Evolutionary conservation across 2,797 vertebrate genomes (phyloP), one percentile per base, ranked within the genome.

Genomic region (Anableps anableps): DNA sequence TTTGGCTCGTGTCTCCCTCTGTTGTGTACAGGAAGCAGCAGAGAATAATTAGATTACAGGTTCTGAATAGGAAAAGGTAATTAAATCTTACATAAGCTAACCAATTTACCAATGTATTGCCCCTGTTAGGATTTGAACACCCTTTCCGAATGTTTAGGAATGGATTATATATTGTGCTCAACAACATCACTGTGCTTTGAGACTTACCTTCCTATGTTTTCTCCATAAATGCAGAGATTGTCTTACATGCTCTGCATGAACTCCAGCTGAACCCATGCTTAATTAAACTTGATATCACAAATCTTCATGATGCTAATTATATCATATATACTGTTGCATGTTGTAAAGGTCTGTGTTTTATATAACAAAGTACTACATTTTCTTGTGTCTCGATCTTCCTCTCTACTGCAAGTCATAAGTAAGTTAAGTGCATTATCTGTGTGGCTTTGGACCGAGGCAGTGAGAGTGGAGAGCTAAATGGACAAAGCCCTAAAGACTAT

Each of bases 1-100:
- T 93, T 87, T 91, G 91, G 95, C 91, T 95, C 91, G 83, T 86
- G 91, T 92, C 89, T 85, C 76, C 77, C 86, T 86, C 76, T 76
- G 14, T 78, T 83, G 31, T 55, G 31, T 95, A 94, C 94, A 97
- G 97, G 97, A 97, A 97, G 96, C 95, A 92, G 94, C 91, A 91
- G 91, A 93, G 72, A 85, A 89, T 97, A 97, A 98, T 96, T 96
- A 89, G 93, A 97, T 98, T 97, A 96, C 94, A 89, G 88, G 89
- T 78, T 86, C 94, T 94, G 96, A 89, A 94, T 94, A 93, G 92
- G 93, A 93, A 93, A 87, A 93, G 92, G 96, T 97, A 97, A 98
- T 97, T 95, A 92, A 97, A 97, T 97, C 95, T 93, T 87, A 92
- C 92, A 93, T 90, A 90, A 94, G 93, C 95, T 97, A 96, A 95